These are phyloP conservation scores for Hemaris fuciformis DNA, from an alignment of 2,888 invertebrate species.

Conservation along the genomic window DNA sequence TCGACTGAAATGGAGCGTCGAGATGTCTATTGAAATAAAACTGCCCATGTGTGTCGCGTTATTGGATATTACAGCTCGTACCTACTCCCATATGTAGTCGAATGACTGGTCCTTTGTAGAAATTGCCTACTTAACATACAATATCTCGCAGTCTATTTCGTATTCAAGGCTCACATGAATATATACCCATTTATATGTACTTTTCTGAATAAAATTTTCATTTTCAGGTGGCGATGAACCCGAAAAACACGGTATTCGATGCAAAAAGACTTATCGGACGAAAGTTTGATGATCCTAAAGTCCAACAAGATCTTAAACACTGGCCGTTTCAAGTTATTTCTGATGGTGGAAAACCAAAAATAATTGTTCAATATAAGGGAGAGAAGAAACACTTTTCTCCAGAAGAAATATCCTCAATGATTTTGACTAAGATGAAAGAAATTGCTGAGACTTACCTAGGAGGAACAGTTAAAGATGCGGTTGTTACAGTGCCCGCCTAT, in stretches of 20 bases:
- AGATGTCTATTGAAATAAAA: constrained; percentile 12
- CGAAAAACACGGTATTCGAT: constrained; percentile 90
- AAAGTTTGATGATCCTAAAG: constrained; percentile 87
- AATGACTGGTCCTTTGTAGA: background rate
- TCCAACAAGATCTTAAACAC: constrained; percentile 90
- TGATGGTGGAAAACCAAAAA: constrained; percentile 87
- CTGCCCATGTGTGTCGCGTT: constrained; percentile 1
- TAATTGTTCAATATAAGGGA: constrained; percentile 87
- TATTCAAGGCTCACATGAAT: background rate
- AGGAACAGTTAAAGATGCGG: constrained; percentile 86
- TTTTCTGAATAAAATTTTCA: background rate
- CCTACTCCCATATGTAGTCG: background rate
- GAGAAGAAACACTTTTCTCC: constrained; percentile 89
- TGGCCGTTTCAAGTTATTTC: constrained; percentile 90
- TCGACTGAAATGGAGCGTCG: background rate
- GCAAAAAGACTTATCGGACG: constrained; percentile 93
- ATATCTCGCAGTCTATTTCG: background rate
- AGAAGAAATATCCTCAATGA: constrained; percentile 93
- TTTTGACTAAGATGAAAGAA: constrained; percentile 91
- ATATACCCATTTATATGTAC: background rate
- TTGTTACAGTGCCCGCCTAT: constrained; percentile 92
- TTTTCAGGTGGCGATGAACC: constrained; percentile 88
- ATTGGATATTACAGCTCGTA: constrained; percentile 4
- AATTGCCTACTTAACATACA: background rate
- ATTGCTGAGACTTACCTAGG: constrained; percentile 90